These are phyloP conservation scores for Palythoa heliodiscus DNA, from an alignment of 92 coral and sea anemone genomes.

Conservation along the genomic window DNA sequence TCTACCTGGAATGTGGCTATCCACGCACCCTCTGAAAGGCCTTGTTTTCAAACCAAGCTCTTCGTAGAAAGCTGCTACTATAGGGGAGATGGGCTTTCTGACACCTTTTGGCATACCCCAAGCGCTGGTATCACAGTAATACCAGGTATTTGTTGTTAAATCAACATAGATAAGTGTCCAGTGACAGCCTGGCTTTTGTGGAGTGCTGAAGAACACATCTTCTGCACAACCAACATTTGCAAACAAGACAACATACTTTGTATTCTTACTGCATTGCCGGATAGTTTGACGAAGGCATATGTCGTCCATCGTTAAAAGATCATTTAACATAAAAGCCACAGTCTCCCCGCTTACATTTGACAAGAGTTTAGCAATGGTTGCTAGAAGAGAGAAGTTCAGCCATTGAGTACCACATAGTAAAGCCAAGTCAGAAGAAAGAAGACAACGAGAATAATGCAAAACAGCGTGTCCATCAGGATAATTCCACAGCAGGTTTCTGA, in stretches of 20 bases:
- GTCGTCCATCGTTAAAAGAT: constrained; percentile 31
- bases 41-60: constrained; percentile 13
- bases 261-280: neutral
- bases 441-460: too few relatives aligned
- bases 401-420: too few relatives aligned
- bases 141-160: constrained; percentile 51
- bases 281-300: neutral
- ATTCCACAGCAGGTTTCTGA: too few relatives aligned
- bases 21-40: constrained; percentile 36
- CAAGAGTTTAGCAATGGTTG: constrained; percentile 43
- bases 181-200: constrained; percentile 54
- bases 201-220: constrained; percentile 51
- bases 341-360: constrained; percentile 31
- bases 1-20: constrained; percentile 28
- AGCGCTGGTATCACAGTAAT: constrained; percentile 55
- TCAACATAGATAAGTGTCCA: constrained; percentile 63
- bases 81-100: constrained; percentile 29
- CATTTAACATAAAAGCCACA: constrained; percentile 29
- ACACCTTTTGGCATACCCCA: constrained; percentile 52
- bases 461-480: too few relatives aligned
- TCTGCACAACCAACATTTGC: constrained; percentile 36
- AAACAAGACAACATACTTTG: constrained; percentile 44
- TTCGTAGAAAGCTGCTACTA: neutral
- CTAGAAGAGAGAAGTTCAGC: too few relatives aligned
- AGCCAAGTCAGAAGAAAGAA: too few relatives aligned